Percentiles rank a stretch among this genome's conserved stretches.
Conservation (phyloP, 2,888 invertebrate species). For the Griposia aprilina region DNA sequence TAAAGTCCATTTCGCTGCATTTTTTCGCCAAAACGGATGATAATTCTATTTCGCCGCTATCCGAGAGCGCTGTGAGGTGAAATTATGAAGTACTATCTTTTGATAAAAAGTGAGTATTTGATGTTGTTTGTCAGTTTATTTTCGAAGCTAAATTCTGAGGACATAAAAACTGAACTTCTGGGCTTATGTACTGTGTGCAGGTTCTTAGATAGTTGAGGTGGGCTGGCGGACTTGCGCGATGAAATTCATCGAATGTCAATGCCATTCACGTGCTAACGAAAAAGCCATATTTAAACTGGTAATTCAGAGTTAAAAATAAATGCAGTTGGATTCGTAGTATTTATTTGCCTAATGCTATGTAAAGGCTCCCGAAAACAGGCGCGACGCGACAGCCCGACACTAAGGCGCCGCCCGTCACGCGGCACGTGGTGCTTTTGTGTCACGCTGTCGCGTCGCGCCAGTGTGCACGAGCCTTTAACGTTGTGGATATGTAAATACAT, state of each 20-base stretch:
- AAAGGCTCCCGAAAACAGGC: no score
- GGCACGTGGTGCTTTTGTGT: no score
- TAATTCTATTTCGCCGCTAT: constrained; percentile 79
- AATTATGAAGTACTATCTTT: constrained; percentile 71
- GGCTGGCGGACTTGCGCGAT: background rate
- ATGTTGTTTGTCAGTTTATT: constrained; percentile 58
- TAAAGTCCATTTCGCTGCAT: constrained; percentile 79
- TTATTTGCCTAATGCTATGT: background rate
- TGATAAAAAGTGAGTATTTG: constrained; percentile 51
- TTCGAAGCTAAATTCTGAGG: constrained; percentile 8
- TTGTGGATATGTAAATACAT: background rate
- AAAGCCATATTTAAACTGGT: background rate
- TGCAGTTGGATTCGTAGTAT: background rate
- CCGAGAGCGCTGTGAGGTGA: constrained; percentile 72
- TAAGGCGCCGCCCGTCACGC: no score
- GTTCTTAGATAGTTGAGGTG: background rate
- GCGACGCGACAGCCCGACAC: no score
- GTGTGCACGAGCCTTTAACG: no score
- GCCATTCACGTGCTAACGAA: background rate
- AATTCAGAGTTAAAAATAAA: background rate
- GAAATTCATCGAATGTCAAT: background rate
- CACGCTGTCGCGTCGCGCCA: no score
- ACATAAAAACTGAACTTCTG: background rate
- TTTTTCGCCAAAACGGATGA: constrained; percentile 78
- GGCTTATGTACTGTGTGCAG: background rate